Evolutionary conservation across 2,113 vertebrate genomes (phyloP).

Genomic region (Grammomys surdaster): DNA sequence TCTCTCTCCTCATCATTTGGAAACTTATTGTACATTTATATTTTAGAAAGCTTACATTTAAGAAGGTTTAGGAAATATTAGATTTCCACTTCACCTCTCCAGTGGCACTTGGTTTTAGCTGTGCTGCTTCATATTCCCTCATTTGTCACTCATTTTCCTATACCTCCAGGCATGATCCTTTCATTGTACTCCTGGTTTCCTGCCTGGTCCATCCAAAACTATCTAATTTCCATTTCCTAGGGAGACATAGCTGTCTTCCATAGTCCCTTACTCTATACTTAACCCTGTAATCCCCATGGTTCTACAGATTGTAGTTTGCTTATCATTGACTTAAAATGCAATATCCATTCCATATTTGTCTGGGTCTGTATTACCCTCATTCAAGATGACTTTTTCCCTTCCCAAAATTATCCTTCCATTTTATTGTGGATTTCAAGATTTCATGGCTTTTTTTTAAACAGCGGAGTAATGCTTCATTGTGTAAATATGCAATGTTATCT

Average conservation of each 20-base stretch:
- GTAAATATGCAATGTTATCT: neutral
- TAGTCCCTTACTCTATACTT: neutral
- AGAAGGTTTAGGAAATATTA: neutral
- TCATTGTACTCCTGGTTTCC: neutral
- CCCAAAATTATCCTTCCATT: neutral
- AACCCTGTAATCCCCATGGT: neutral
- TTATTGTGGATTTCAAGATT: neutral
- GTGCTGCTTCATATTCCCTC: neutral
- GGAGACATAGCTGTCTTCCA: neutral
- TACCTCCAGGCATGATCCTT: neutral
- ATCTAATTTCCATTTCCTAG: neutral
- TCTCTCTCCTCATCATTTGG: neutral
- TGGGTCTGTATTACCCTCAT: neutral
- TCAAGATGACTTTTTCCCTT: neutral
- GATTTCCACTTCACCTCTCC: neutral
- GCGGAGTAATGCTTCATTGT: neutral
- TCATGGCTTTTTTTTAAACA: neutral
- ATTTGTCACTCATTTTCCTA: neutral
- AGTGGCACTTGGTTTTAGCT: neutral
- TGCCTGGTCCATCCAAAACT: neutral
- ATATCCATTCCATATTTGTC: neutral
- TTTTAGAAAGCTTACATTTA: neutral
- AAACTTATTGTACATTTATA: neutral
- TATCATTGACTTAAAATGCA: neutral
- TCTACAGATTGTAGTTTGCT: neutral